phyloP scores from a whole-genome alignment of 2,797 vertebrate genomes.

The Syngnathus rostellatus region DNA sequence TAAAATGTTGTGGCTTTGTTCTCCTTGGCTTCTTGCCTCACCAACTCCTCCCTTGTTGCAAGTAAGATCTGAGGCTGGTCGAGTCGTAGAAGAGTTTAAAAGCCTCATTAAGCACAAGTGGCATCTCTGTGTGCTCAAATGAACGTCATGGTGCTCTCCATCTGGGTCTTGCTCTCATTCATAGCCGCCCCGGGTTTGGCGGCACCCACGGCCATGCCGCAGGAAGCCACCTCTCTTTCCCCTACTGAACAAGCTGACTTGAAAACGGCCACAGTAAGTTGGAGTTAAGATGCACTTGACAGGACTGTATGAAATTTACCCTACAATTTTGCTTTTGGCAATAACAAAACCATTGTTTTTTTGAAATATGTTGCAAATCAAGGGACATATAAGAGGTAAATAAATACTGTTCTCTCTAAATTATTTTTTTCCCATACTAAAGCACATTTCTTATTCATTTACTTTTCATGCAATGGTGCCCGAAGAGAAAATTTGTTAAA shows the following conservation, averaged over 20 bases:
- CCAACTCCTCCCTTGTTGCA: constrained; percentile 70
- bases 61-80: constrained; percentile 57
- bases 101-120: constrained; percentile 62
- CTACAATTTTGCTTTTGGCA: constrained; percentile 1
- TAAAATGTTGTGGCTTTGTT: constrained; percentile 25
- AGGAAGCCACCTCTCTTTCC: constrained; percentile 33
- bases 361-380: constrained; percentile 20
- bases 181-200: constrained; percentile 37
- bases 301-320: constrained; percentile 15
- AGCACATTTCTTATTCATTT: not conserved
- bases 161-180: constrained; percentile 42
- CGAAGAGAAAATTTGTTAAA: not conserved
- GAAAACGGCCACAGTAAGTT: constrained; percentile 70
- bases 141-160: constrained; percentile 53
- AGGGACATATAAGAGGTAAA: constrained; percentile 23
- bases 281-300: constrained; percentile 32
- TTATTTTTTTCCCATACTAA: not conserved
- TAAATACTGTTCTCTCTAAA: constrained; percentile 20
- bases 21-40: constrained; percentile 34
- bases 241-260: constrained; percentile 54
- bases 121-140: constrained; percentile 45
- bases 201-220: constrained; percentile 43
- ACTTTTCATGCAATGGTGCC: not conserved
- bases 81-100: constrained; percentile 72
- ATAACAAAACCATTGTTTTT: constrained; percentile 19